Evolutionary conservation across 2,888 invertebrate species (phyloP), one percentile per base, ranked within the genome.

Genomic region (Trichacis sp.): DNA sequence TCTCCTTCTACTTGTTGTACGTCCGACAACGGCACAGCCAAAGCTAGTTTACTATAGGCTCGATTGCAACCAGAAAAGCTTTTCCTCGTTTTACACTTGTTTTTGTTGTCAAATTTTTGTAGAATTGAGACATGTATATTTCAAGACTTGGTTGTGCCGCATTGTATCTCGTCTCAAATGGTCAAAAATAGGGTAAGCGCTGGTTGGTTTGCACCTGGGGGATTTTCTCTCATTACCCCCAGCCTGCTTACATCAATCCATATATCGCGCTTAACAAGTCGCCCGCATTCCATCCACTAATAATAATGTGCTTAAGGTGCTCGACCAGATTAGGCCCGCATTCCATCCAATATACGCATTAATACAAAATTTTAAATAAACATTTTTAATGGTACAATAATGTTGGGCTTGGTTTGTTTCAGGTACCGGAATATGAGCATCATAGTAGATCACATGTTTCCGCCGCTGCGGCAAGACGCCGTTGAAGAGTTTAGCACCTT

Each of bases 371-470:
- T 11, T 3, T 36, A 11, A 36, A 12, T 11, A 11, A 6, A 3
- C 11, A 11, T 36, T 36, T n/a, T 12, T n/a, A n/a, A n/a, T n/a
- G n/a, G n/a, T n/a, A n/a, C n/a, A n/a, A n/a, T n/a, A n/a, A n/a
- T n/a, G n/a, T n/a, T n/a, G n/a, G n/a, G 38, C 14, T 38, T 6
- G 14, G 2, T 42, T 15, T 6, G 64, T 88, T 89, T 3, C 90
- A 97, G 97, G 82, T 98, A 98, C 86, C 92, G 94, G 63, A 94
- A 94, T 85, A 94, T 98, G 92, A 93, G 93, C 69, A 93, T 93
- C 85, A 91, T 97, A 71, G 97, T 95, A 70, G 98, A 98, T 87
- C 96, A 97, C 85, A 90, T 98, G 84, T 98, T 97, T 86, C 98
- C 98, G 73, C 92, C 93, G 47, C 88, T 92, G 76, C 76, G 79